Evolutionary conservation across 2,113 vertebrate genomes (phyloP).

Genomic region (Sorex araneus): DNA sequence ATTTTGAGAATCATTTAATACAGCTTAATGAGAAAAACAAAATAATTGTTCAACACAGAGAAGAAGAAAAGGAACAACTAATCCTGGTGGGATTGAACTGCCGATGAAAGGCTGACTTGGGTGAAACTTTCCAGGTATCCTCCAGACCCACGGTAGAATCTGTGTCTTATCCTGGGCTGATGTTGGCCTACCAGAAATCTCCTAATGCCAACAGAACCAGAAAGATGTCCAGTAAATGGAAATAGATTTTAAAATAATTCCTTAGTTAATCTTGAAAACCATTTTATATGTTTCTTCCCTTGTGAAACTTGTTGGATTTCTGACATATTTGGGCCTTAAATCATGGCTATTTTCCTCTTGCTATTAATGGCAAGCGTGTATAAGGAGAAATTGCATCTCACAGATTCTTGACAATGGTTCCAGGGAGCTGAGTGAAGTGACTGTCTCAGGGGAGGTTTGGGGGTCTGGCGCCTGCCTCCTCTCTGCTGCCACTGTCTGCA

Average conservation of each 20-base stretch:
- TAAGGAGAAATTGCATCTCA: conserved; percentile 56
- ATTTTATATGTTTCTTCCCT: conserved; percentile 54
- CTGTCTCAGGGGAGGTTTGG: background rate
- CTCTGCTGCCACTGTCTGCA: background rate
- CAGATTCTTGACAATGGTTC: background rate
- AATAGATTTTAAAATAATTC: conserved; percentile 35
- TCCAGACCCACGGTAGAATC: too few species aligned
- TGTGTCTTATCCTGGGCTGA: background rate
- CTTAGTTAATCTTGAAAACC: conserved; percentile 64
- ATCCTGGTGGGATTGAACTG: background rate
- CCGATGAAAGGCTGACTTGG: background rate
- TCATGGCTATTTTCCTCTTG: conserved; percentile 52
- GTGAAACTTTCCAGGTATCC: background rate
- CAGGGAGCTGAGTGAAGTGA: background rate
- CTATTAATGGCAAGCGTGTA: conserved; percentile 58
- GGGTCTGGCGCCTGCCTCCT: background rate
- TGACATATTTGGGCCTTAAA: conserved; percentile 66
- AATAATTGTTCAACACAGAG: background rate
- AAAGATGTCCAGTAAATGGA: conserved; percentile 55
- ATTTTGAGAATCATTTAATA: too few species aligned
- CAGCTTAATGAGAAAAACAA: background rate
- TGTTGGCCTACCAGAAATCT: background rate
- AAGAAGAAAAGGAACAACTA: background rate
- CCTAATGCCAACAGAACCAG: conserved; percentile 10
- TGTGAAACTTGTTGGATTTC: conserved; percentile 70